phyloP scores from a whole-genome alignment of 2,888 invertebrate species.

The Dorcus parallelipipedus region DNA sequence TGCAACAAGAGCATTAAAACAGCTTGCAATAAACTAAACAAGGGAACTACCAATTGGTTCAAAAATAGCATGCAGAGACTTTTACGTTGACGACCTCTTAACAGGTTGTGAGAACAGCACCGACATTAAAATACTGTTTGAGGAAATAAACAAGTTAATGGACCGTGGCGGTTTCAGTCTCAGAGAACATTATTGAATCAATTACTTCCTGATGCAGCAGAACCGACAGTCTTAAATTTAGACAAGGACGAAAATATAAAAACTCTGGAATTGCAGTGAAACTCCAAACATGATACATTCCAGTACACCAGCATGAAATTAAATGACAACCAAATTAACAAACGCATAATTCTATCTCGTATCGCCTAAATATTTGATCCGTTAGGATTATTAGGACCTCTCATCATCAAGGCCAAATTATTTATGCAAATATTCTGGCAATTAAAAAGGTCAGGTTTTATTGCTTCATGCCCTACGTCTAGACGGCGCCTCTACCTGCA shows the following conservation, averaged over 20 bases:
- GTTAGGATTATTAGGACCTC: constrained; percentile 10
- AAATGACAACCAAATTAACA: background rate
- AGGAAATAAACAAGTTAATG: background rate
- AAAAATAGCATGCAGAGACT: background rate
- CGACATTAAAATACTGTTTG: background rate
- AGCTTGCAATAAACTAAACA: background rate
- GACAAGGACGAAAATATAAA: constrained; percentile 5
- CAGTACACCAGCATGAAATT: background rate
- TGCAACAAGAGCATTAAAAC: constrained; percentile 18
- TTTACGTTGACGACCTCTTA: constrained; percentile 18
- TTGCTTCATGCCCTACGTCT: too few relatives aligned
- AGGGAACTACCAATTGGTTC: background rate
- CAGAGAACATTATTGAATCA: background rate
- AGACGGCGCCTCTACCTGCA: too few relatives aligned
- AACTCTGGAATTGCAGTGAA: constrained; percentile 14
- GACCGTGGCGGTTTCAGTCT: constrained; percentile 7
- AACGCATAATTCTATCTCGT: constrained; percentile 13
- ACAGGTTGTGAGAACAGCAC: constrained; percentile 6
- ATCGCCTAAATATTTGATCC: constrained; percentile 14
- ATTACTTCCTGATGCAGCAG: too few relatives aligned
- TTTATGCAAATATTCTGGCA: constrained; percentile 15
- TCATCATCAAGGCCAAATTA: constrained; percentile 9
- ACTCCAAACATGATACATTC: constrained; percentile 2
- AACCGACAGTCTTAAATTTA: background rate
- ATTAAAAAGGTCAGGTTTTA: too few relatives aligned